A percentile compares a stretch with the other conserved stretches of the same genome.
Evolutionary conservation across 2,888 invertebrate species (phyloP).

Genomic region (Minunthozetes semirufus): DNA sequence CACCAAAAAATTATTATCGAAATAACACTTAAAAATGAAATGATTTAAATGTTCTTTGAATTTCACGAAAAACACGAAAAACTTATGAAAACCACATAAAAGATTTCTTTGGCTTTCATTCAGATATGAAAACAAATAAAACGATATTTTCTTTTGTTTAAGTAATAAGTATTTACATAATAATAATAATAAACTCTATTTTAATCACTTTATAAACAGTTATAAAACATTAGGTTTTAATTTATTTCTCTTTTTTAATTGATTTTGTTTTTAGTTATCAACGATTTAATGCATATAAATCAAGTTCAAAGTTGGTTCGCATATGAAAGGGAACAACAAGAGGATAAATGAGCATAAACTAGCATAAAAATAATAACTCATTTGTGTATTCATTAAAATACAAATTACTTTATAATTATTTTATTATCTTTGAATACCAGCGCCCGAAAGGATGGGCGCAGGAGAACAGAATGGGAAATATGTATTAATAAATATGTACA

Average conservation of each 20-base stretch:
- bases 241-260: not conserved
- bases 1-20: no score
- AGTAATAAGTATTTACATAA: not conserved
- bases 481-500: not conserved
- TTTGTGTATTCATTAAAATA: constrained; percentile 21
- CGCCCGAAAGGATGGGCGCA: constrained; percentile 24
- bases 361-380: not conserved
- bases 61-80: no score
- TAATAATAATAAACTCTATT: not conserved
- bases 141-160: not conserved
- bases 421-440: not conserved
- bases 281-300: not conserved
- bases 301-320: not conserved
- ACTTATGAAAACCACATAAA: no score
- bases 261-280: not conserved
- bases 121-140: not conserved
- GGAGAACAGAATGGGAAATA: not conserved
- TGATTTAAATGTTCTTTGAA: no score
- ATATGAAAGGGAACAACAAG: not conserved
- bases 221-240: not conserved
- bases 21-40: no score
- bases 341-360: not conserved
- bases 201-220: not conserved
- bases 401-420: constrained; percentile 26
- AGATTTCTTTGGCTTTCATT: not conserved